Conservation (phyloP, 1,140 invertebrate species). For the Choristoneura fumiferana region DNA sequence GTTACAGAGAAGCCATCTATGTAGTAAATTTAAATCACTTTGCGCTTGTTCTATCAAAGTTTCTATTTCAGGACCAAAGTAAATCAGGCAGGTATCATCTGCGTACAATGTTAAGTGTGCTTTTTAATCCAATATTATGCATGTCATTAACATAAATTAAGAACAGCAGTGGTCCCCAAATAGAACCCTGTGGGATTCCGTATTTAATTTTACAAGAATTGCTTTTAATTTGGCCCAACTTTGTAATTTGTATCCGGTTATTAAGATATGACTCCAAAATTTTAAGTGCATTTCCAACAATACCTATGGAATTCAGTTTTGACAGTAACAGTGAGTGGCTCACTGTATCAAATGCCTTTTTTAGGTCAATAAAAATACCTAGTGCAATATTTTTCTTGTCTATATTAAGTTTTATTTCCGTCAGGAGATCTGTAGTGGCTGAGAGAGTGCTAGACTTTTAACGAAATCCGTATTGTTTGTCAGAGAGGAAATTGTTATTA, state of each 20-base stretch:
- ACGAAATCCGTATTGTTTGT: no score
- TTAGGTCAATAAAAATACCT: no score
- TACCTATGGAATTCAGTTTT: neutral
- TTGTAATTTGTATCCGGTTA: neutral
- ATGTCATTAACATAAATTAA: no score
- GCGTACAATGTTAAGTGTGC: slow-evolving; percentile 1
- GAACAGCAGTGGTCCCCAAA: no score
- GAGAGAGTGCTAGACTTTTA: neutral
- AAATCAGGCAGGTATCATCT: no score
- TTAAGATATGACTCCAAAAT: neutral
- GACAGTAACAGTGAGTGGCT: neutral
- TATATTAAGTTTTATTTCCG: neutral
- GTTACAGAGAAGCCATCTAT: slow-evolving; percentile 1
- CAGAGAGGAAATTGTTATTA: neutral
- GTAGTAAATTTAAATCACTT: neutral
- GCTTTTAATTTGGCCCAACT: no score
- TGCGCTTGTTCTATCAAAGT: neutral
- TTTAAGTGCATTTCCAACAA: neutral
- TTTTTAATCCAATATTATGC: neutral
- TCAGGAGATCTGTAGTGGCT: neutral
- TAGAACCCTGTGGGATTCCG: no score
- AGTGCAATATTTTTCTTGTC: no score
- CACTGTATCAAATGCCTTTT: no score
- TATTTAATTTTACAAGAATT: neutral
- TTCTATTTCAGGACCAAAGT: slow-evolving; percentile 4